Evolutionary conservation across 2,113 vertebrate species (phyloP).

Genomic region (Peromyscus maniculatus): DNA sequence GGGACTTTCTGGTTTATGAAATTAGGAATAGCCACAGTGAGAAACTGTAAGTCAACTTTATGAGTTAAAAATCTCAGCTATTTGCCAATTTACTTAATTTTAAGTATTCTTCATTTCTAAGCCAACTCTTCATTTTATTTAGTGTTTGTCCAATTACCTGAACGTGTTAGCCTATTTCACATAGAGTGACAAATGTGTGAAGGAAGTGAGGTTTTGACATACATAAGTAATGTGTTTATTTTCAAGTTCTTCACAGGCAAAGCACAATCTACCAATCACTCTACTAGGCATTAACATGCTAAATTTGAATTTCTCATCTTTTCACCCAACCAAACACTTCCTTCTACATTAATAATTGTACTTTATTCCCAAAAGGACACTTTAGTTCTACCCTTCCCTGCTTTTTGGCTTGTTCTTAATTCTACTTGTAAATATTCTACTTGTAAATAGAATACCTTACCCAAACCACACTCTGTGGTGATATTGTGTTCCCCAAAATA

Average conservation of each 20-base stretch:
- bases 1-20: constrained; percentile 62
- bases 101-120: constrained; percentile 32
- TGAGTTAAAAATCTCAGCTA: constrained; percentile 17
- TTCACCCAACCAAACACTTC: background rate
- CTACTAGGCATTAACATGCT: background rate
- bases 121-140: background rate
- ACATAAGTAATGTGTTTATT: background rate
- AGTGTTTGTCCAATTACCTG: background rate
- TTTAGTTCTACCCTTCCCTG: background rate
- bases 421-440: background rate
- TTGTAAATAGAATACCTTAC: background rate
- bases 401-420: background rate
- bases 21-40: constrained; percentile 64
- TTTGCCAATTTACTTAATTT: constrained; percentile 39
- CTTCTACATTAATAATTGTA: background rate
- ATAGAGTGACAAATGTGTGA: background rate
- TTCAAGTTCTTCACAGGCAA: constrained; percentile 10
- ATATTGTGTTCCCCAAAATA: too few relatives aligned
- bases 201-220: background rate
- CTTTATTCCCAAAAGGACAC: background rate
- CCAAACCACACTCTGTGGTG: background rate
- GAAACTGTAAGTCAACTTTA: constrained; percentile 61
- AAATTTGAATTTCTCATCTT: constrained; percentile 39
- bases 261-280: background rate
- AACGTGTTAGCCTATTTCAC: background rate